Base-by-base conservation (phyloP, 2,888 invertebrate genomes). In the Cremastobaeus sp. region DNA sequence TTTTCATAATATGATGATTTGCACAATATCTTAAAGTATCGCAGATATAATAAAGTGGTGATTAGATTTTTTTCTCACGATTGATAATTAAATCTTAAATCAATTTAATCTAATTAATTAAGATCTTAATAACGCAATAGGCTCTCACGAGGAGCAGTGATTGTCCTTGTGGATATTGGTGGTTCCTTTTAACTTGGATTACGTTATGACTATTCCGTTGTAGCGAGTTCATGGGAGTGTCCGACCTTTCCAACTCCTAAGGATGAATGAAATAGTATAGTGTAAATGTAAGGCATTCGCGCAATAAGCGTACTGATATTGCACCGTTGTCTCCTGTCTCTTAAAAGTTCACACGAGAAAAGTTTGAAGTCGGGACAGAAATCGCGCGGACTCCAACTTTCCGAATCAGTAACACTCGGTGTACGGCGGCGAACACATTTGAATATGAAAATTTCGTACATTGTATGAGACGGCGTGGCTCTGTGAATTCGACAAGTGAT, bases 221-320 rank as follows among this genome's bases (percentile, higher is more conserved):
- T 18, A 17, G 21, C 39, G 35, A 11, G 25, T 14, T 57, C 18
- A 47, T 71, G 65, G 72, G 72, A 65, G 72, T 72, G 65, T 65
- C 72, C 59, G 65, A 72, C 72, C 72, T 72, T 72, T 72, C 65
- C 54, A 17, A 60, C 50, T 41, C 5, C 65, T 59, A 65, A 72
- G 60, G 72, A 65, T 65, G 72, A 72, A 72, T 72, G 47, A 65
- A 65, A 50, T 37, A 15, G 52, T 21, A 43, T 43, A 50, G 45
- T 64, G 70, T 64, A 64, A 71, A 71, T 64, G 70, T 57, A 64
- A 71, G 48, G 57, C 34, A 55, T 64, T 64, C 37, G 39, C 43
- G 70, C 64, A 64, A 64, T 57, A 34, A 41, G 50, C 41, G 20
- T 39, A 50, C 35, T 55, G 47, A 62, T 71, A 64, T 50, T 48